Evolutionary conservation across 53 echinoderm and acorn worm genomes (phyloP).

Genomic region (Paelopatides confundens): DNA sequence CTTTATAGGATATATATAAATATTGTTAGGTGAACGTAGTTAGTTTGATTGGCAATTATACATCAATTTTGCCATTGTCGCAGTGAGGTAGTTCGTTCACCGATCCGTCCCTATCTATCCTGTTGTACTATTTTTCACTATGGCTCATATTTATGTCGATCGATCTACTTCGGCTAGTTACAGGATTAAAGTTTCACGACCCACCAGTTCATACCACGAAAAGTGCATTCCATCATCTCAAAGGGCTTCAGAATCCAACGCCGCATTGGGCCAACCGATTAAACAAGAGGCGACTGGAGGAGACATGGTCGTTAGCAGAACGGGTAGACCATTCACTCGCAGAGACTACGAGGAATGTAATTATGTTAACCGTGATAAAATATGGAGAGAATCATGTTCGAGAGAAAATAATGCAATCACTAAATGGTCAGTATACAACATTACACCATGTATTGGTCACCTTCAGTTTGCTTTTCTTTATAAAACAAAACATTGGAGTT

Average conservation of each 20-base stretch:
- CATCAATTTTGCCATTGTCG: too few species aligned
- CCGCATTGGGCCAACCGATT: slow-evolving; percentile 18
- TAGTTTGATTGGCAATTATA: too few species aligned
- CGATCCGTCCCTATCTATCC: too few species aligned
- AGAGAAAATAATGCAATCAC: slow-evolving; percentile 73
- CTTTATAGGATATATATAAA: too few species aligned
- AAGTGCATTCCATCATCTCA: slow-evolving; percentile 83
- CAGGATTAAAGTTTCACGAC: slow-evolving; percentile 74
- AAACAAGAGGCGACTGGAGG: slow-evolving; percentile 14
- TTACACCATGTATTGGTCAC: too few species aligned
- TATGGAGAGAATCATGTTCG: slow-evolving; percentile 89
- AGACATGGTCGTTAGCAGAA: slow-evolving; percentile 1
- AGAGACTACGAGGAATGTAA: slow-evolving; percentile 83
- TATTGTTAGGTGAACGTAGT: too few species aligned
- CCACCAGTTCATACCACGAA: slow-evolving; percentile 92
- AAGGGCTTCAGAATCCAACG: slow-evolving; percentile 38
- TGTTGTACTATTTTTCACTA: too few species aligned
- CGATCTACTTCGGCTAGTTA: slow-evolving; percentile 95
- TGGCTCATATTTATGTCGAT: slow-evolving; percentile 63
- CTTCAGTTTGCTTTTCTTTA: too few species aligned
- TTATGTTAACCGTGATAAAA: slow-evolving; percentile 80
- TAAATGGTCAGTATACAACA: slow-evolving; percentile 70
- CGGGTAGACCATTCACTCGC: slow-evolving; percentile 62
- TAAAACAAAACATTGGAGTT: too few species aligned
- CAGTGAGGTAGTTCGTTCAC: too few species aligned